Evolutionary conservation across 1,140 invertebrate species (phyloP), one percentile per base, ranked within the genome.

Genomic region (Aporrectodea caliginosa): DNA sequence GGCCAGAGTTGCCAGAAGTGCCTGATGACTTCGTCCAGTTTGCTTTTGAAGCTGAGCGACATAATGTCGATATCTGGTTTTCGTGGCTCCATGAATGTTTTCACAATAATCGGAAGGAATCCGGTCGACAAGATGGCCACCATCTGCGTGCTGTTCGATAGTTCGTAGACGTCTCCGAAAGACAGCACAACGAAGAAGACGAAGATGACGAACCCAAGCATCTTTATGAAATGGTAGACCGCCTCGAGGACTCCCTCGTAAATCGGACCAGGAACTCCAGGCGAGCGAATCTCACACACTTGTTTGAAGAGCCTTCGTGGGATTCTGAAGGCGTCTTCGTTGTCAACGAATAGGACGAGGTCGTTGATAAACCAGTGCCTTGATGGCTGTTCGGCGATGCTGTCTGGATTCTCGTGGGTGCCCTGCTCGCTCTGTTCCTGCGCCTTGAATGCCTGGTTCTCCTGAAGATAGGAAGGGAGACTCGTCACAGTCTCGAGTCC

Each of bases 131-230:
- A 74, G 0, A 86, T 86, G 16, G 87, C 87, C 29, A 87, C 35
- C 1, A 84, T 88, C 77, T 87, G 86, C 82, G 87, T 87, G 43
- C 86, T 86, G 22, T 86, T 86, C 1, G 86, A 87, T 73, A 88
- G 84, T 78, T 85, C 82, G 73, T 83, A 83, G 0, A 86, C 84
- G 74, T 84, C 85, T 68, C 87, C 87, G 81, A 88, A 88, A 0
- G 86, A 85, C 84, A 87, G 84, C 14, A 88, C 86, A 33, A 88
- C 86, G 35, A 88, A 84, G 84, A 87, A 86, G 12, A 88, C 87
- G 81, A 88, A 87, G 76, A 86, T 83, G 0, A 88, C 77, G 79
- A 88, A 88, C 2, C 85, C 80, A 2, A 87, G 84, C 74, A 87
- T 87, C 22, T 85, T 85, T 32, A 86, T 81, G 79, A 88, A 88